These are phyloP conservation scores for Arbacia lixula DNA, from an alignment of 53 echinoderm and acorn worm species.

Conservation along the genomic window DNA sequence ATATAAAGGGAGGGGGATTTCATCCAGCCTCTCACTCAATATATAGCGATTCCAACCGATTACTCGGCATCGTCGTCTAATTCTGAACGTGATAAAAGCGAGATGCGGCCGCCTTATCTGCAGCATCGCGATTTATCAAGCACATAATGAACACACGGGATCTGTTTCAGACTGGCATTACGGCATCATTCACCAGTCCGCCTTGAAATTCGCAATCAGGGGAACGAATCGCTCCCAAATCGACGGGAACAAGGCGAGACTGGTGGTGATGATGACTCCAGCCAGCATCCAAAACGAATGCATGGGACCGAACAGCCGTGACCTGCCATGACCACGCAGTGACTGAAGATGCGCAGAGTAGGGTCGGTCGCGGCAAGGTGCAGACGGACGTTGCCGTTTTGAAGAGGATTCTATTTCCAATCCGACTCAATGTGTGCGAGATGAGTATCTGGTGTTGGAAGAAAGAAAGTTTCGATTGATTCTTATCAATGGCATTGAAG, in stretches of 20 bases:
- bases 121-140: slow-evolving; percentile 39
- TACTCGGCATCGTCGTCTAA: slow-evolving; percentile 41
- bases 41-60: slow-evolving; percentile 25
- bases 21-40: slow-evolving; percentile 27
- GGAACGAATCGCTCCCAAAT: slow-evolving; percentile 39
- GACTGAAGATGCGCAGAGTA: slow-evolving; percentile 20
- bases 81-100: slow-evolving; percentile 53
- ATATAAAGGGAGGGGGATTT: slow-evolving; percentile 28
- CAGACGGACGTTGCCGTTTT: slow-evolving; percentile 50
- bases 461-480: slow-evolving; percentile 44
- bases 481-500: slow-evolving; percentile 55
- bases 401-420: slow-evolving; percentile 46
- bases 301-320: slow-evolving; percentile 42
- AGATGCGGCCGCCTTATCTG: slow-evolving; percentile 44
- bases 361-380: slow-evolving; percentile 49
- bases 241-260: slow-evolving; percentile 40
- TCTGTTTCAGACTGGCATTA: slow-evolving; percentile 55
- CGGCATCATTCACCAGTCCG: slow-evolving; percentile 43
- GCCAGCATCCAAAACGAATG: slow-evolving; percentile 30
- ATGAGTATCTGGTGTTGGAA: slow-evolving; percentile 39
- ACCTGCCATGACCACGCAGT: slow-evolving; percentile 42
- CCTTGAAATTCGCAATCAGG: slow-evolving; percentile 43
- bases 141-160: slow-evolving; percentile 41
- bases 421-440: slow-evolving; percentile 44
- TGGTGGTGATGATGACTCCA: slow-evolving; percentile 25